Percentiles rank a stretch among this genome's conserved stretches.
These are phyloP conservation scores for Potamarius usumacintae DNA, from an alignment of 2,113 vertebrate species.

Conservation along the genomic window DNA sequence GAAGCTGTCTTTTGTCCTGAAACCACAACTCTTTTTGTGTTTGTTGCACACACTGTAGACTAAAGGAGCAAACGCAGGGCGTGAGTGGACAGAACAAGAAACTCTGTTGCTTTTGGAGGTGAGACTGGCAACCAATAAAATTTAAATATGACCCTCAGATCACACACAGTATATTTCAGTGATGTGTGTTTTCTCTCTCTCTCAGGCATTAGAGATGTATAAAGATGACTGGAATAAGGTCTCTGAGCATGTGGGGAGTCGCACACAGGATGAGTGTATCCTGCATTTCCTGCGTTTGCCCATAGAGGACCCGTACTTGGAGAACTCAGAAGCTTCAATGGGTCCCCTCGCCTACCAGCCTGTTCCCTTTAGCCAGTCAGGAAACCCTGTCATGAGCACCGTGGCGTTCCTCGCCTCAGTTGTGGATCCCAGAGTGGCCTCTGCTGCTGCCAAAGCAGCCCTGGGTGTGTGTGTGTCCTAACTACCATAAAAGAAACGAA, in stretches of 20 bases:
- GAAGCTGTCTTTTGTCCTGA: not conserved
- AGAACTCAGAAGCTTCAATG: constrained; percentile 89
- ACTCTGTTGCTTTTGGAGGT: constrained; percentile 91
- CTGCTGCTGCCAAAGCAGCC: constrained; percentile 89
- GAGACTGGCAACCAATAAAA: constrained; percentile 37
- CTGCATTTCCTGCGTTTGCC: constrained; percentile 93
- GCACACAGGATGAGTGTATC: constrained; percentile 96
- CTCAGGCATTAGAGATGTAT: constrained; percentile 94
- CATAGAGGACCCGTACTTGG: constrained; percentile 94
- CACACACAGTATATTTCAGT: not conserved
- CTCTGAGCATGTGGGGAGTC: constrained; percentile 94
- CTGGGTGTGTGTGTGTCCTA: constrained; percentile 73
- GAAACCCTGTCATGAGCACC: constrained; percentile 98
- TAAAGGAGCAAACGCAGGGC: constrained; percentile 89
- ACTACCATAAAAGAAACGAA: not conserved
- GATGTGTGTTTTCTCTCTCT: not conserved
- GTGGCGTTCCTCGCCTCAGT: constrained; percentile 96
- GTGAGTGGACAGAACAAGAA: constrained; percentile 98
- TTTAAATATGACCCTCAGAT: not conserved
- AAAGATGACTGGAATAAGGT: constrained; percentile 99
- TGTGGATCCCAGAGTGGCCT: constrained; percentile 92
- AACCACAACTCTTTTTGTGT: not conserved
- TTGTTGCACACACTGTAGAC: constrained; percentile 69
- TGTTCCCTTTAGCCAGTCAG: constrained; percentile 95
- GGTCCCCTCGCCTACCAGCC: constrained; percentile 93